Base-by-base conservation (phyloP, 2,797 vertebrate species). In the Periophthalmus magnuspinnatus region DNA sequence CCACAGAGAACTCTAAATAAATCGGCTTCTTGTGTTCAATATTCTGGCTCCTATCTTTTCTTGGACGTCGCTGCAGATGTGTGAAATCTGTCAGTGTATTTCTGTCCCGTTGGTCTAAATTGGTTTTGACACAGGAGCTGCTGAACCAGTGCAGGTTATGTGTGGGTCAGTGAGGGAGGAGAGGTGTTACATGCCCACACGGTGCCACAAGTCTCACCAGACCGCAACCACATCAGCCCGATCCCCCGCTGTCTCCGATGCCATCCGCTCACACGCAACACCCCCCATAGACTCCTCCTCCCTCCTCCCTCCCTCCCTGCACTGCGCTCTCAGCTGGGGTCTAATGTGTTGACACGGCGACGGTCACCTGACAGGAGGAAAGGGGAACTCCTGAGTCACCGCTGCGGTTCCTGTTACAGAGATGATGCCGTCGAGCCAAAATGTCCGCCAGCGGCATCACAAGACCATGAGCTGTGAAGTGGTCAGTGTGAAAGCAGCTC, bases 181-280 rank as follows among this genome's bases (percentile, higher is more conserved):
- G 77, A 86, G 82, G 83, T 89, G 87, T 84, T 78, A 89, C 79
- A 88, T 89, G 72, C 80, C 69, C 77, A 19, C 69, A 8, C 57
- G 48, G 76, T 76, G 85, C 86, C 88, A 89, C 76, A 91, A 77
- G 28, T 83, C 71, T 76, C 87, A 85, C 54, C 7, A 72, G 6
- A 84, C 80, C 86, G 90, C 3, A 80, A 91, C 82, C n/a, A 28
- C 69, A 80, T 81, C 76, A 63, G 69, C 79, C 56, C 19, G 75
- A 79, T 63, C 67, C 68, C 61, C 36, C 67, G 69, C 70, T 50
- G 65, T 48, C 72, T 79, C 76, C 62, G 76, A 72, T 55, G 71
- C 69, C 50, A 82, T 67, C 76, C 79, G 79, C 67, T 69, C 58
- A 17, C 65, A 76, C 78, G 80, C 81, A 87, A 88, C 58, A 78